Evolutionary conservation across 35 echinoderm and acorn worm genomes (phyloP).

Genomic region (Anneissia japonica): DNA sequence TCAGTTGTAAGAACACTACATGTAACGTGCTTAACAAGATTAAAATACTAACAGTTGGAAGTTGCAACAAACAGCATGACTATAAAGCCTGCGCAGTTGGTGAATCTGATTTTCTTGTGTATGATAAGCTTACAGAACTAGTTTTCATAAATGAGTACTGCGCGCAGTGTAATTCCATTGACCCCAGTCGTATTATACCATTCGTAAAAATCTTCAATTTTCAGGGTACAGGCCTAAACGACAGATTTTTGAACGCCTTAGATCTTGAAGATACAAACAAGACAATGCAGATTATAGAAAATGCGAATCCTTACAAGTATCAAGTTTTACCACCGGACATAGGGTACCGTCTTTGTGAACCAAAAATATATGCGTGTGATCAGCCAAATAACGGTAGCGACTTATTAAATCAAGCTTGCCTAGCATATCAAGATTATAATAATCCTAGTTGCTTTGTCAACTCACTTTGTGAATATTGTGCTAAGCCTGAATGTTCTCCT

Average conservation of each 20-base stretch:
- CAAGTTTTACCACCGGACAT: background rate
- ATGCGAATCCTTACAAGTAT: no score
- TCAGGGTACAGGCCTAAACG: no score
- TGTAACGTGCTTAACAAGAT: background rate
- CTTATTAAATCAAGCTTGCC: background rate
- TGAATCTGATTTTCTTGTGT: background rate
- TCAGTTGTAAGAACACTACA: background rate
- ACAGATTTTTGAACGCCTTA: background rate
- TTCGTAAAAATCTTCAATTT: background rate
- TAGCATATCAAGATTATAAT: background rate
- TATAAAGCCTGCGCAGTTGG: background rate
- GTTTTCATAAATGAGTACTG: background rate
- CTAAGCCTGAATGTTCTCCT: background rate
- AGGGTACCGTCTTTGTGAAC: background rate
- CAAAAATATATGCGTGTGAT: background rate
- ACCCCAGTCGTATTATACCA: background rate
- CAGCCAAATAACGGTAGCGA: background rate
- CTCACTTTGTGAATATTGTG: background rate
- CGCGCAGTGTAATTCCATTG: background rate
- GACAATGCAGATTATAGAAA: no score
- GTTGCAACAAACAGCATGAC: background rate
- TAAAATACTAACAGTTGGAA: background rate
- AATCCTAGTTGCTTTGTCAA: background rate
- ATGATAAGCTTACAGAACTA: background rate
- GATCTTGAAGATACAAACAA: no score